Base-by-base conservation (phyloP, 2,888 invertebrate species). In the Drosophila yooni region DNA sequence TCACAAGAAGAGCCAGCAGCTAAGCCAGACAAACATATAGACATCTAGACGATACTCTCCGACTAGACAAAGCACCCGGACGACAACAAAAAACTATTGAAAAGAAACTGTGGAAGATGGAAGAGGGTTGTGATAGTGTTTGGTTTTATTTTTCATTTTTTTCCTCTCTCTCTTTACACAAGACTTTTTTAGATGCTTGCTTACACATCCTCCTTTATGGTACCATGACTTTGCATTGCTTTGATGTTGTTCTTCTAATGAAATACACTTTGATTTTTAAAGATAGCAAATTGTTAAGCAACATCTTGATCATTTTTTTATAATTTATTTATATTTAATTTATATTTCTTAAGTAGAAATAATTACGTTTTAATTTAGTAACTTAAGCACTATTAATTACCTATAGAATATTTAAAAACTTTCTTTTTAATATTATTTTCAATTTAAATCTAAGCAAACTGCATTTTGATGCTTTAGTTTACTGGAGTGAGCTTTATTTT, bases 1-100 rank as follows among this genome's bases (percentile, higher is more conserved):
- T 74, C 77, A 65, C 60, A 66, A 69, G 52, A 58, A 56, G 60
- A 15, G 60, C 54, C 33, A 60, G 29, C 73, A 63, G 56, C 62
- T 70, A 81, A 82, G 67, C 82, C 76, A 82, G 74, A 76, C 81
- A 84, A 75, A 77, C 76, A 81, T 46, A 46, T 65, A 65, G 75
- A 56, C 62, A 56, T 74, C 69, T 54, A 79, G 79, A 72, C 63
- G 54, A 51, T 63, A 53, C 70, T 43, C 62, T 46, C n/a, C 25
- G 64, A 48, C 75, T 61, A 74, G 76, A 66, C 76, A 48, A 50
- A 43, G 51, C 43, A 61, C 7, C 40, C 18, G n/a, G 36, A 7
- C 53, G 51, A 34, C 56, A 50, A 51, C 31, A 60, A 60, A 51
- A 66, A 54, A 29, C 33, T 52, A 69, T 56, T 34, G 38, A 63